Evolutionary conservation across 2,888 invertebrate genomes (phyloP).

Genomic region (Dugesia japonica): DNA sequence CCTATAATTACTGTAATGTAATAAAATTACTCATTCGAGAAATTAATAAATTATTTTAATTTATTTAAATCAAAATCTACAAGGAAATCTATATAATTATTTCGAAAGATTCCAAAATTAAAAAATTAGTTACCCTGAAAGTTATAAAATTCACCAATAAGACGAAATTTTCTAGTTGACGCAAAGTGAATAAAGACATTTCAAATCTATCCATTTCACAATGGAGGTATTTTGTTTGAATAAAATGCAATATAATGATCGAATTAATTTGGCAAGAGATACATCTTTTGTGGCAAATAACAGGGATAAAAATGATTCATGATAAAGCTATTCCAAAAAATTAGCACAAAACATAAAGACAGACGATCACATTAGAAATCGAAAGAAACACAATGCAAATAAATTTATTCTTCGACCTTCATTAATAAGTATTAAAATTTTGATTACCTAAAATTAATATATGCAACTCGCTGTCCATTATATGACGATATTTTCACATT

Average conservation of each 20-base stretch:
- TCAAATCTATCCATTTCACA: too few relatives aligned
- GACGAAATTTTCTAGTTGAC: background rate
- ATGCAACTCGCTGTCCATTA: slow-evolving; percentile 4
- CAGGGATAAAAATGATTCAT: too few relatives aligned
- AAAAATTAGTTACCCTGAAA: slow-evolving; percentile 8
- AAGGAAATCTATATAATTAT: background rate
- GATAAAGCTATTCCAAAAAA: too few relatives aligned
- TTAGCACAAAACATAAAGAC: background rate
- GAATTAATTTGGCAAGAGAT: too few relatives aligned
- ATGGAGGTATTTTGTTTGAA: too few relatives aligned
- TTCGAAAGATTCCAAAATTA: slow-evolving; percentile 14
- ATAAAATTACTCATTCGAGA: too few relatives aligned
- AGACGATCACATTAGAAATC: background rate
- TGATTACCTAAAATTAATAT: slow-evolving; percentile 5
- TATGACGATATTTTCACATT: slow-evolving; percentile 20
- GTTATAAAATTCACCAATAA: background rate
- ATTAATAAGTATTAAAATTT: background rate
- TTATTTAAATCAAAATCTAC: too few relatives aligned
- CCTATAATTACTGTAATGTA: too few relatives aligned
- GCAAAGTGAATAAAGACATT: too few relatives aligned
- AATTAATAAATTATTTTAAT: too few relatives aligned
- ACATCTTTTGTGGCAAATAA: too few relatives aligned
- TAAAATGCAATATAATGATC: too few relatives aligned
- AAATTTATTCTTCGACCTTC: background rate
- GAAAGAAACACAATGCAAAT: background rate